Base-by-base conservation (phyloP, 2,888 invertebrate genomes). In the Mythimna albipuncta region DNA sequence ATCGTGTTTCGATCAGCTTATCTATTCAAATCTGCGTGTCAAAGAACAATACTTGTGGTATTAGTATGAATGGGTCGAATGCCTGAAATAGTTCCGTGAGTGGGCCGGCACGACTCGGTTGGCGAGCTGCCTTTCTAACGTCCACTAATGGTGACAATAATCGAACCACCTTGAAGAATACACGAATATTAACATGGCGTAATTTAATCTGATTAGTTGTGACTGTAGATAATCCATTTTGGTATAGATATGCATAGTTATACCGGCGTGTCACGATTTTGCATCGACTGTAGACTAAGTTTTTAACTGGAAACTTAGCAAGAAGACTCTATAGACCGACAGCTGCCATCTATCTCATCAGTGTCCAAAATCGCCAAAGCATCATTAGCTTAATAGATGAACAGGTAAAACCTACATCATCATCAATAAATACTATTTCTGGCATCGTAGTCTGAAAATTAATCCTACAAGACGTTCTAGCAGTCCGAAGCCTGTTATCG, bases 21-120 rank as follows among this genome's bases (percentile, higher is more conserved):
- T 82, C 76, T 65, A 70, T 82, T 68, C 63, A 70, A 79, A 79
- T 84, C 85, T 77, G 44, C 19, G 76, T 85, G 85, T 75, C 77
- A 74, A 76, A 79, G 81, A 85, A 85, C 83, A 80, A 71, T 76
- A 71, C 72, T 79, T 82, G 83, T 80, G 72, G 77, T 76, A 79
- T 78, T 84, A 74, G 82, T 84, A 84, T 80, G 84, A 82, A 86
- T 85, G 82, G 74, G 74, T 76, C 83, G 84, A 85, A 90, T 89
- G 79, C 81, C 83, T 86, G 80, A 83, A 87, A 91, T 91, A 86
- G 83, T 87, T 88, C 77, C 88, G 87, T 88, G 88, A 87, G 88
- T 83, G 75, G 83, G 87, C 79, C 72, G 85, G 71, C 88, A 90
- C 84, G 86, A 86, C 61, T 79, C 32, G 59, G 21, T 41, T 41